Evolutionary conservation across 2,888 invertebrate genomes (phyloP), one percentile per base, ranked within the genome.

Genomic region (Petrolisthes manimaculis): DNA sequence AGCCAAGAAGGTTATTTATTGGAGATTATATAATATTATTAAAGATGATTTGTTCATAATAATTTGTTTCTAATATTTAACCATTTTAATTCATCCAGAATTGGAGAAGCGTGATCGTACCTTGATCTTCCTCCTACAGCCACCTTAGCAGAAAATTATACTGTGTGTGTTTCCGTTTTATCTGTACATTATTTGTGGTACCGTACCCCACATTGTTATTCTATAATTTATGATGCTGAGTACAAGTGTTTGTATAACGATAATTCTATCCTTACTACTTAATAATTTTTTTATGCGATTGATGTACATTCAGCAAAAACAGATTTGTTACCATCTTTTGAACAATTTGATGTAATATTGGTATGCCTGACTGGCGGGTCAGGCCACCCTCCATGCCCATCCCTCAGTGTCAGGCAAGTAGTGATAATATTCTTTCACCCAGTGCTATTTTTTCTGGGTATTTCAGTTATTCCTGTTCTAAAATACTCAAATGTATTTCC

Each of bases 31-130:
- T 61, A 9, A 61, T 61, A 61, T 14, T n/a, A n/a, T 9, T 71
- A 71, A 71, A 71, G 5, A 71, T 71, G 21, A 18, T n/a, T 5
- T 71, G 71, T 71, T 71, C 71, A 71, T 71, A 71, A 71, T 71
- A 18, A 71, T 71, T 71, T 71, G 18, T 71, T 71, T 21, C n/a
- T n/a, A n/a, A n/a, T n/a, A n/a, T n/a, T n/a, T n/a, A n/a, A n/a
- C n/a, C n/a, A n/a, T n/a, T n/a, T 71, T 21, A 71, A 18, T 18
- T 71, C 71, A 14, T 71, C 71, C 21, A 71, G 71, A 18, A 71
- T 5, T n/a, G 71, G 18, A 71, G 71, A 71, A 71, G 71, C 71
- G 21, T 18, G 71, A 71, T 14, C 71, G 18, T 71, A 71, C 71
- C 18, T 71, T 9, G 18, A 71, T 71, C 18, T 71, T 71, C 71